Conservation (phyloP, 2,797 vertebrate genomes). For the Sebastes cheni region DNA sequence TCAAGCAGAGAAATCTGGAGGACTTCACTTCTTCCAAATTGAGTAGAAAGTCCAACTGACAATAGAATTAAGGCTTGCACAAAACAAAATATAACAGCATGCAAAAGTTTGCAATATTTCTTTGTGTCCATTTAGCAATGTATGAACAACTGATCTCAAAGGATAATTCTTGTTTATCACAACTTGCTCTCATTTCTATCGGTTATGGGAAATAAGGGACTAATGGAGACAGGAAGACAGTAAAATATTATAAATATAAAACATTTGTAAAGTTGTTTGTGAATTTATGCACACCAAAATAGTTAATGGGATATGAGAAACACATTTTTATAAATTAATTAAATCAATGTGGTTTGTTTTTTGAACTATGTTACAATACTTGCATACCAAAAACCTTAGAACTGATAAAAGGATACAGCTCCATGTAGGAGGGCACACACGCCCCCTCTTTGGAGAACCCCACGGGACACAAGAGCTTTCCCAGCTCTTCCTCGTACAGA, state of each 20-base stretch:
- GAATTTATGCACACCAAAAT: too few species aligned
- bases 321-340: too few species aligned
- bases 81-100: background rate
- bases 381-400: background rate
- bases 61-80: constrained; percentile 80
- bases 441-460: constrained; percentile 95
- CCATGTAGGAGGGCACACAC: constrained; percentile 96
- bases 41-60: constrained; percentile 98
- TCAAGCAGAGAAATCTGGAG: constrained; percentile 21
- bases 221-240: too few species aligned
- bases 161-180: background rate
- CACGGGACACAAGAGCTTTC: constrained; percentile 92
- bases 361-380: background rate
- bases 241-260: too few species aligned
- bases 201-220: too few species aligned
- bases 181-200: background rate
- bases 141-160: background rate
- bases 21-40: constrained; percentile 92
- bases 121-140: background rate
- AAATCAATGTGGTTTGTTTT: too few species aligned
- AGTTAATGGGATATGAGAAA: too few species aligned
- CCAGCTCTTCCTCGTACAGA: constrained; percentile 94
- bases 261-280: too few species aligned
- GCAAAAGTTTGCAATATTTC: background rate
- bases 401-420: constrained; percentile 93